phyloP scores from a whole-genome alignment of 2,888 invertebrate species.

The Bombylius discolor region DNA sequence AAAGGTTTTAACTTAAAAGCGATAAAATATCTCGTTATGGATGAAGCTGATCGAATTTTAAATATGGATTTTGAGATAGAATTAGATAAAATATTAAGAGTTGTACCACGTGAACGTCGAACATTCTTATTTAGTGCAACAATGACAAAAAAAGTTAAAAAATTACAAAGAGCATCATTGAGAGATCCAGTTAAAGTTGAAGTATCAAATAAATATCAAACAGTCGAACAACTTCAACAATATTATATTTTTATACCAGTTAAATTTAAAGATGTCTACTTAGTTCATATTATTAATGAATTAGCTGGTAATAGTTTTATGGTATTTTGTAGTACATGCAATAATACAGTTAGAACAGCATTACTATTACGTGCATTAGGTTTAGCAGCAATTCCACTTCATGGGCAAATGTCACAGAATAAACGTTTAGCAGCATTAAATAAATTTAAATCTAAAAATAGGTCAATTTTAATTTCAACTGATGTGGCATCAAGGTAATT shows the following conservation, averaged over 20 bases:
- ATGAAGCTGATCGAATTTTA: constrained; percentile 96
- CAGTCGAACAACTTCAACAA: constrained; percentile 92
- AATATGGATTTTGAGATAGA: constrained; percentile 99
- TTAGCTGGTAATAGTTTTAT: constrained; percentile 91
- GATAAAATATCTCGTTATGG: constrained; percentile 90
- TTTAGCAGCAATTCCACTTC: constrained; percentile 88
- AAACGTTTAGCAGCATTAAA: constrained; percentile 88
- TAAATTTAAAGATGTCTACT: constrained; percentile 93
- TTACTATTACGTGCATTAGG: constrained; percentile 82
- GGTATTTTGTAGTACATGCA: constrained; percentile 94
- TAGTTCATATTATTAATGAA: constrained; percentile 90
- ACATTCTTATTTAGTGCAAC: constrained; percentile 97
- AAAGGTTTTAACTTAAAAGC: constrained; percentile 90
- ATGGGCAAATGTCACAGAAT: constrained; percentile 98
- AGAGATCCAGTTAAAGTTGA: constrained; percentile 92
- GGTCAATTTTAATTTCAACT: constrained; percentile 94
- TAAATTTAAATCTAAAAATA: constrained; percentile 86
- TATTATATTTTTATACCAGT: constrained; percentile 90
- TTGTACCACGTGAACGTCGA: constrained; percentile 75
- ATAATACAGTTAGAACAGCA: constrained; percentile 78
- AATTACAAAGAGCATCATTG: constrained; percentile 88
- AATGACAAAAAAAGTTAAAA: constrained; percentile 96
- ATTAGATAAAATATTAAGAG: constrained; percentile 84
- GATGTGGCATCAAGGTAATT: constrained; percentile 89
- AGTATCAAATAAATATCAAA: constrained; percentile 93